Base-by-base conservation (phyloP, 2,797 vertebrate genomes). In the Sebastes ruberrimus region DNA sequence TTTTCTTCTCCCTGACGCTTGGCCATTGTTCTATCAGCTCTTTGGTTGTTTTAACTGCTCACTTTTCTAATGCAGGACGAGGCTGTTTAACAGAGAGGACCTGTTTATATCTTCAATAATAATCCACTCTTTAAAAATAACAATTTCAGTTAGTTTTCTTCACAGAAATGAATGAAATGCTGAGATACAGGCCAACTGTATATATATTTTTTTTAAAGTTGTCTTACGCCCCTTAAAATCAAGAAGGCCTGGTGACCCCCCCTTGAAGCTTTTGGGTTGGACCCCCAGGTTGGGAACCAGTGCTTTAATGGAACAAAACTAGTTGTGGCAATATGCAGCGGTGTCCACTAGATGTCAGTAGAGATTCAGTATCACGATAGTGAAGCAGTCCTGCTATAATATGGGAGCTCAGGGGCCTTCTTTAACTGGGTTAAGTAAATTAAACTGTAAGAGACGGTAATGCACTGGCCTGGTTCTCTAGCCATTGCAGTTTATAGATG, bases 271-370 rank as follows among this genome's bases (percentile, higher is more conserved):
- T 46, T 46, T 1, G 6, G 16, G 42, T 46, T 14, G 14, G 38
- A 42, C 38, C 38, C 38, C 0, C 14, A 46, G 38, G 38, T 46
- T 46, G 14, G 16, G 42, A 18, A 46, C 16, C 16, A 18, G 42
- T 49, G 16, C 33, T 38, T 27, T 28, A 28, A 10, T 9, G 2
- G 11, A 63, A 38, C 32, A 63, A 63, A 63, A 64, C 32, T 1
- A 25, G 23, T 46, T 9, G 0, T 56, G n/a, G 78, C 49, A 82
- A 57, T 84, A 33, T 10, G 3, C 53, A 13, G 3, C 32, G 0
- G 0, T 0, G 10, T 72, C 88, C 95, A 94, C 93, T 86, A 92
- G 96, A 88, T 93, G 94, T 85, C 93, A 94, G 92, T 63, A 94
- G 88, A 92, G 86, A 60, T 74, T 59, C 53, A 23, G 69, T 1